phyloP scores from a whole-genome alignment of 2,888 invertebrate genomes.

The Tolmerus cingulatus region DNA sequence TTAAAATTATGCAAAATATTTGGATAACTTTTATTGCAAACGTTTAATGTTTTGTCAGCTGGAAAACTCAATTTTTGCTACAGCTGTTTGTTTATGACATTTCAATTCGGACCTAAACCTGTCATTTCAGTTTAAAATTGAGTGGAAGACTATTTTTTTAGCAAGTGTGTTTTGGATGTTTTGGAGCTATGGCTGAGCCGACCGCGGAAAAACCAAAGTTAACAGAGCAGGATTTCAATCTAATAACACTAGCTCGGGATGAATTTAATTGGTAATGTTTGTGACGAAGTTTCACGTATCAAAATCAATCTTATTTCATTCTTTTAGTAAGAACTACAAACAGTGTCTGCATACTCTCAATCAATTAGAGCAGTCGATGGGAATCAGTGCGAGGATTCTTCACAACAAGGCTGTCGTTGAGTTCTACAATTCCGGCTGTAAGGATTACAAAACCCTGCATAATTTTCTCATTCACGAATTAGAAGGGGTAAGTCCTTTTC shows the following conservation, averaged over 20 bases:
- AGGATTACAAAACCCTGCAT: slow-evolving; percentile 76
- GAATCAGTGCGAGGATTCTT: slow-evolving; percentile 51
- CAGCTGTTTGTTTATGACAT: background rate
- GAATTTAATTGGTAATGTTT: slow-evolving; percentile 58
- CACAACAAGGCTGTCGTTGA: slow-evolving; percentile 82
- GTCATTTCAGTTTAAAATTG: background rate
- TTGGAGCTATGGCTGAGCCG: background rate
- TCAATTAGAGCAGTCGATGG: slow-evolving; percentile 56
- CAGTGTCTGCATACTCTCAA: slow-evolving; percentile 57
- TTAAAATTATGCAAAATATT: too few relatives aligned
- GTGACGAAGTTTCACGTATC: background rate
- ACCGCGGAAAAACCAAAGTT: background rate
- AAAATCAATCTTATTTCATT: background rate
- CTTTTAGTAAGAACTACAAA: slow-evolving; percentile 51
- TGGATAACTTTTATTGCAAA: background rate
- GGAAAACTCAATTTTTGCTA: background rate
- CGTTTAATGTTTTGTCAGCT: background rate
- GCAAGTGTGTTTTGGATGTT: background rate
- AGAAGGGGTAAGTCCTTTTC: slow-evolving; percentile 56
- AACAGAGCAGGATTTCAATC: slow-evolving; percentile 55
- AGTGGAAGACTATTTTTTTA: background rate
- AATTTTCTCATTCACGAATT: slow-evolving; percentile 65
- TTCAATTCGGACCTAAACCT: background rate
- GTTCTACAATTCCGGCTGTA: slow-evolving; percentile 77
- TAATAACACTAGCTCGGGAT: slow-evolving; percentile 59